These are phyloP conservation scores for Anomalospiza imberbis DNA, from an alignment of 2,797 vertebrate species.

Conservation along the genomic window DNA sequence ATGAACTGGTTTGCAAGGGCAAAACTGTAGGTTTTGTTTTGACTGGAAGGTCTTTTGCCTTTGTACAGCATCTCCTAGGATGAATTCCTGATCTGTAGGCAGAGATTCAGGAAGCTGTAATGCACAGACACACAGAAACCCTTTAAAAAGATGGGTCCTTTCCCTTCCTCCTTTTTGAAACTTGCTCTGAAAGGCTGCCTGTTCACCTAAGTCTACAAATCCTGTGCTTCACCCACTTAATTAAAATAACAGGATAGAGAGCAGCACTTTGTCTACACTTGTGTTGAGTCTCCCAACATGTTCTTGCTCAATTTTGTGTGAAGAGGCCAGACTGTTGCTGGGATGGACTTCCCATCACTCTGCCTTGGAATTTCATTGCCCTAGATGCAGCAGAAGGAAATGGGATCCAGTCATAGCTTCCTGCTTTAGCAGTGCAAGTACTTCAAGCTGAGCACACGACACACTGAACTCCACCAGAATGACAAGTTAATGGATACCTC, in stretches of 20 bases:
- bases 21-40: neutral
- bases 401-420: neutral
- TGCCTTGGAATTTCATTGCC: neutral
- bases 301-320: neutral
- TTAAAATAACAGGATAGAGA: neutral
- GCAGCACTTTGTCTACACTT: neutral
- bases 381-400: neutral
- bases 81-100: neutral
- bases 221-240: neutral
- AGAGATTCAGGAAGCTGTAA: neutral
- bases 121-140: neutral
- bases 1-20: neutral
- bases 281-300: fast-evolving
- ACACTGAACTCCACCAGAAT: neutral
- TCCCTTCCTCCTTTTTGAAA: neutral
- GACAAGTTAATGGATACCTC: constrained; percentile 75
- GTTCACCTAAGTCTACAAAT: neutral
- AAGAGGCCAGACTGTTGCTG: neutral
- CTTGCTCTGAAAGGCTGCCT: neutral
- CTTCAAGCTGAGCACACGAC: neutral
- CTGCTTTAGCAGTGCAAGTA: neutral
- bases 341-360: neutral
- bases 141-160: neutral
- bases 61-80: neutral
- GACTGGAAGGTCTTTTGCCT: neutral